Percentiles rank a stretch among this genome's conserved stretches.
phyloP scores from a whole-genome alignment of 2,888 invertebrate species.

The Neoascia interrupta region DNA sequence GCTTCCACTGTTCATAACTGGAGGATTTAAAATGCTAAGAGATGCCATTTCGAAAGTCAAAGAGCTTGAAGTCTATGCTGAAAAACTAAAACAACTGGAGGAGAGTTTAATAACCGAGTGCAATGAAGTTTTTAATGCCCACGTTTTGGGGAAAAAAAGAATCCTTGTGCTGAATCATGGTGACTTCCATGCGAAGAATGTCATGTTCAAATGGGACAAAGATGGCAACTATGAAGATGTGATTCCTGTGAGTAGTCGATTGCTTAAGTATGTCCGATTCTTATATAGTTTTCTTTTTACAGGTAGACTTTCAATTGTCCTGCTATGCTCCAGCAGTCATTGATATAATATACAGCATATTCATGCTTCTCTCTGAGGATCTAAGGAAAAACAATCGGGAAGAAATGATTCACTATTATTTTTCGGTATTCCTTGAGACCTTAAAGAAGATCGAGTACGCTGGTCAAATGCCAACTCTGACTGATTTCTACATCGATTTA shows the following conservation, averaged over 20 bases:
- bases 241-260: conserved; percentile 17
- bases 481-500: conserved; percentile 35
- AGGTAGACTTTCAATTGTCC: conserved; percentile 47
- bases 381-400: conserved; percentile 35
- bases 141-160: neutral
- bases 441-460: conserved; percentile 9
- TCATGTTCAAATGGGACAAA: conserved; percentile 31
- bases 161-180: conserved; percentile 53
- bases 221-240: conserved; percentile 23
- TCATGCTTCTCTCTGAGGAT: conserved; percentile 21
- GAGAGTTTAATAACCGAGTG: conserved; percentile 7
- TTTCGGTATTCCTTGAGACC: conserved; percentile 40
- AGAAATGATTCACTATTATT: conserved; percentile 37
- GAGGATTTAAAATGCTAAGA: conserved; percentile 3
- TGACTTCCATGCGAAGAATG: conserved; percentile 38
- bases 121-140: conserved; percentile 29
- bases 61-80: conserved; percentile 9
- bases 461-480: conserved; percentile 29
- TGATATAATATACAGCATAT: conserved; percentile 22
- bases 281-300: neutral
- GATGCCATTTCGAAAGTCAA: conserved; percentile 7
- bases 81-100: conserved; percentile 5
- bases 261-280: neutral
- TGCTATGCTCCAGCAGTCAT: conserved; percentile 36
- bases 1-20: neutral